Evolutionary conservation across 1,140 invertebrate species (phyloP), one percentile per base, ranked within the genome.

Genomic region (Procambarus clarkii): DNA sequence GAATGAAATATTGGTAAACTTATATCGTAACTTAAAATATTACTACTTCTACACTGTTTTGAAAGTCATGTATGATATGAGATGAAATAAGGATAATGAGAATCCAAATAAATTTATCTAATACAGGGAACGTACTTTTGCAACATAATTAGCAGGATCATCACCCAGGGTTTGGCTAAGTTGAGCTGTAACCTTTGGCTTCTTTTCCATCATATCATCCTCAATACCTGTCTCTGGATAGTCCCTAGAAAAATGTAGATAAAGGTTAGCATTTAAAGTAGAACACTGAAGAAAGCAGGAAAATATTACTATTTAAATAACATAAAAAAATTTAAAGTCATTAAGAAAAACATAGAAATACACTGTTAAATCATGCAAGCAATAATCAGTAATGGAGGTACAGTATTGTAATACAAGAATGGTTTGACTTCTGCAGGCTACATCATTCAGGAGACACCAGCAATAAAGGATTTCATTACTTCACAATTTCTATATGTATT

Each of bases 141-240:
- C 91, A 1, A 93, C 92, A 60, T 92, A 91, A 46, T 93, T 93
- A 3, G 92, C 87, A 80, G 92, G 92, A 84, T 93, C 92, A 64
- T 93, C 92, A 34, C 89, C 91, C 54, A 93, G 88, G 3, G 92
- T 92, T n/a, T 93, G 92, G 74, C 92, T 93, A 76, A 93, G 86
- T 77, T 93, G 92, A n/a, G 92, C 79, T 54, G 92, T 90, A 8
- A 93, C 92, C 48, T 92, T 93, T 60, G 86, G 91, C 58, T 92
- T 92, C 77, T 88, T 92, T 13, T 92, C 91, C 18, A 50, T 34
- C 80, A 92, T 74, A 46, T 94, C 93, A 44, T 94, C 94, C 74
- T 96, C 96, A 92, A 96, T 96, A 91, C 96, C 96, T 46, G 94
- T 94, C 91, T 95, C 96, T 74, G 94, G 94, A 86, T 95, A 95